Evolutionary conservation across 2,888 invertebrate genomes (phyloP).

Genomic region (Andrena flavipes): DNA sequence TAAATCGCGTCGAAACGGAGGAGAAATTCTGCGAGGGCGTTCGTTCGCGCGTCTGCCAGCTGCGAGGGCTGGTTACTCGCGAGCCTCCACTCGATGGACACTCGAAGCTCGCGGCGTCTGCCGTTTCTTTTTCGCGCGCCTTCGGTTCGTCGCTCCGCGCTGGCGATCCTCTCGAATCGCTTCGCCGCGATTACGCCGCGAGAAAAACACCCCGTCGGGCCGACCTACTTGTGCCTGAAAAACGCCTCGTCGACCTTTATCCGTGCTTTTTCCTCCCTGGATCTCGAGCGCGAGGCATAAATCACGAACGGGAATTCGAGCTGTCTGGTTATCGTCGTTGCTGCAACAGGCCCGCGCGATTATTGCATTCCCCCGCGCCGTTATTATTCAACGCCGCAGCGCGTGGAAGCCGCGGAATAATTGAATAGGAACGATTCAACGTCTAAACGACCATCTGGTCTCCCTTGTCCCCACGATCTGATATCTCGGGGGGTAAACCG

Average conservation of each 20-base stretch:
- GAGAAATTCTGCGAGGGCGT: constrained; percentile 25
- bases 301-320: background rate
- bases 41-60: constrained; percentile 5
- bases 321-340: background rate
- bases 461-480: constrained; percentile 33
- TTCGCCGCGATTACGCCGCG: background rate
- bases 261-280: background rate
- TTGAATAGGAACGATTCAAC: constrained; percentile 31
- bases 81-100: constrained; percentile 30
- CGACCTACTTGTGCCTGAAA: background rate
- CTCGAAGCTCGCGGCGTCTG: constrained; percentile 29
- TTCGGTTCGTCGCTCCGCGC: constrained; percentile 13
- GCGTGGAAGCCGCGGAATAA: constrained; percentile 4
- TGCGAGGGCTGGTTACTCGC: background rate
- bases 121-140: constrained; percentile 46
- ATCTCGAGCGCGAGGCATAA: background rate
- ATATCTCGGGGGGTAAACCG: background rate
- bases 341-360: background rate
- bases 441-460: constrained; percentile 11
- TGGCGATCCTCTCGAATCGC: constrained; percentile 16
- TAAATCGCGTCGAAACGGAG: constrained; percentile 25
- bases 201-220: background rate
- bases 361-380: background rate
- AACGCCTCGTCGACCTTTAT: background rate
- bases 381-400: background rate